Evolutionary conservation across 2,797 vertebrate genomes (phyloP), one percentile per base, ranked within the genome.

Genomic region (Champsocephalus esox): DNA sequence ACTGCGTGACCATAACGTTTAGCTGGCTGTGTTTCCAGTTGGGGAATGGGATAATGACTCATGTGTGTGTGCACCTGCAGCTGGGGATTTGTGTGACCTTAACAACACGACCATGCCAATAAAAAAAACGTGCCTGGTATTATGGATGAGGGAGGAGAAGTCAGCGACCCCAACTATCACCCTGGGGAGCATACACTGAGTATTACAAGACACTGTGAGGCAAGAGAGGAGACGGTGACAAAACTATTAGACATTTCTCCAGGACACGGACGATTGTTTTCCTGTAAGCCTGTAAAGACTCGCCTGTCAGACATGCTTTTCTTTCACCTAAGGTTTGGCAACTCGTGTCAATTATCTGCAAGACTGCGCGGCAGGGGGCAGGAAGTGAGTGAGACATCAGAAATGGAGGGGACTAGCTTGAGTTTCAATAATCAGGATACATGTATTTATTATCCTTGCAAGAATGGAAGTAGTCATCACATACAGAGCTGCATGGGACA

Each of bases 51-150:
- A 79, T 55, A 76, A 84, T 84, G 82, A 83, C 64, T 86, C 70
- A 21, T 21, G 49, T 63, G 44, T 41, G 12, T 78, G 54, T 80
- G 82, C 85, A 88, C 87, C 84, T 89, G 87, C 81, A 79, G 74
- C 81, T 34, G 50, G 49, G 51, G 66, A 86, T 59, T 74, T 73
- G 44, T 12, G 66, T 74, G 80, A 83, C 75, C 78, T 68, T 10
- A 34, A 64, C 38, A 16, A 38, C 45, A 65, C 56, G 78, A 75
- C 79, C 66, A 77, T 21, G 71, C 32, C 63, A 70, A 77, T 62
- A 63, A 75, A 75, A 70, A 70, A 63, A 75, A 76, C 58, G 41
- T 59, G 71, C 41, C 21, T 38, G 24, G 45, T 70, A 73, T 79
- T 66, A 80, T 16, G 73, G 64, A 44, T 38, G 34, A 38, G 41